Evolutionary conservation across 2,888 invertebrate genomes (phyloP).

Genomic region (Cordilura impudica): DNA sequence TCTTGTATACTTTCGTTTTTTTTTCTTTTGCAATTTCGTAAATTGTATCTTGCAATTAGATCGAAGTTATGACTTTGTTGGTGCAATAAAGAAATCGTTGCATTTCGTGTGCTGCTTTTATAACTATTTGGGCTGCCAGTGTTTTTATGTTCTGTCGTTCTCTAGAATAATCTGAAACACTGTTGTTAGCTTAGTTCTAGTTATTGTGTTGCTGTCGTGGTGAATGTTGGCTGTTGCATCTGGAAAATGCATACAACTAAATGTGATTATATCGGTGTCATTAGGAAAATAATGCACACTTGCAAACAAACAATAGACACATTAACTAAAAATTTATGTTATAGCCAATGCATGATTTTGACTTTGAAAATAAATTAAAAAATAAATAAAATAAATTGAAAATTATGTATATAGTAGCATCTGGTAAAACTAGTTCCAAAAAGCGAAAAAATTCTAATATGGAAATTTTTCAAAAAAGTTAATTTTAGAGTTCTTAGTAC

Average conservation of each 20-base stretch:
- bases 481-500: too few relatives aligned
- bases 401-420: too few relatives aligned
- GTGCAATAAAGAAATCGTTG: constrained; percentile 72
- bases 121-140: background rate
- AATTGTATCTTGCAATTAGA: constrained; percentile 73
- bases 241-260: background rate
- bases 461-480: too few relatives aligned
- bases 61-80: constrained; percentile 74
- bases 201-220: background rate
- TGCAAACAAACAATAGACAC: constrained; percentile 49
- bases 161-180: background rate
- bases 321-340: constrained; percentile 51
- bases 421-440: too few relatives aligned
- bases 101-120: constrained; percentile 11
- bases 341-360: constrained; percentile 47
- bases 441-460: too few relatives aligned
- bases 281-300: constrained; percentile 17
- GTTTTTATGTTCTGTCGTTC: background rate
- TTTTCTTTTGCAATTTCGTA: constrained; percentile 7
- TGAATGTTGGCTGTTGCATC: background rate
- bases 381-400: too few relatives aligned
- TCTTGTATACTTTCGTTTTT: constrained; percentile 10
- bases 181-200: constrained; percentile 9
- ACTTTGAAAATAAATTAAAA: constrained; percentile 29
- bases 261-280: constrained; percentile 29